Evolutionary conservation across 2,113 vertebrate genomes (phyloP).

Genomic region (Chaetodon trifascialis): DNA sequence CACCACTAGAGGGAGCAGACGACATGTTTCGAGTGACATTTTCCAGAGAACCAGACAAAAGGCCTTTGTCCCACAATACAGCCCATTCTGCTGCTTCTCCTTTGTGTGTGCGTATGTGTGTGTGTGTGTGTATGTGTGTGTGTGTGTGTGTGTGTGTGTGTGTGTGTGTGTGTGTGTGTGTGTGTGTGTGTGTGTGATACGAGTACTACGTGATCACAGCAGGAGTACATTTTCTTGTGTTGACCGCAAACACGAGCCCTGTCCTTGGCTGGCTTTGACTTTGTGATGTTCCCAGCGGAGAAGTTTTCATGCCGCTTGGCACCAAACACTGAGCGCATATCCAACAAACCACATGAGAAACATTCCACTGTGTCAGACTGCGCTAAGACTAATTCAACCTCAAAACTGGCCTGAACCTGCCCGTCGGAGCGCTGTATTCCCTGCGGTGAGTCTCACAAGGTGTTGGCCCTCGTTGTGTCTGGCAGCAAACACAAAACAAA

Average conservation of each 20-base stretch:
- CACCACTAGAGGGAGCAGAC: conserved; percentile 3
- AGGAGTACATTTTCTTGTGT: background rate
- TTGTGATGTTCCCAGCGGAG: conserved; percentile 2
- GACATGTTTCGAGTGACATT: background rate
- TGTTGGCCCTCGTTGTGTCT: background rate
- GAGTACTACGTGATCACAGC: conserved; percentile 23
- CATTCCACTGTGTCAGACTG: conserved; percentile 11
- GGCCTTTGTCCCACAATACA: conserved; percentile 45
- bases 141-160: conserved; percentile 1
- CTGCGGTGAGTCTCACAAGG: background rate
- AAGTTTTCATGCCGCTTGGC: background rate
- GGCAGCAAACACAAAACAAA: background rate
- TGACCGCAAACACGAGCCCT: conserved; percentile 53
- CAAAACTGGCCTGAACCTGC: background rate
- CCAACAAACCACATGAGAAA: conserved; percentile 45
- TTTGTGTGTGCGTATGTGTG: conserved; percentile 26
- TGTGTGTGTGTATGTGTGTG: conserved; percentile 3
- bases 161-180: conserved; percentile 21
- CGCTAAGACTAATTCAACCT: background rate
- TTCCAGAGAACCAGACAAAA: conserved; percentile 34
- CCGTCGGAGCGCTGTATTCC: background rate
- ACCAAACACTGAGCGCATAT: conserved; percentile 14
- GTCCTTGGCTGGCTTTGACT: conserved; percentile 17
- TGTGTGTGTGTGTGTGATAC: conserved; percentile 5
- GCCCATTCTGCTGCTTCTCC: conserved; percentile 1